A percentile compares a stretch with the other conserved stretches of the same genome.
phyloP scores from a whole-genome alignment of 2,113 vertebrate genomes.

The Gracilinanus agilis region DNA sequence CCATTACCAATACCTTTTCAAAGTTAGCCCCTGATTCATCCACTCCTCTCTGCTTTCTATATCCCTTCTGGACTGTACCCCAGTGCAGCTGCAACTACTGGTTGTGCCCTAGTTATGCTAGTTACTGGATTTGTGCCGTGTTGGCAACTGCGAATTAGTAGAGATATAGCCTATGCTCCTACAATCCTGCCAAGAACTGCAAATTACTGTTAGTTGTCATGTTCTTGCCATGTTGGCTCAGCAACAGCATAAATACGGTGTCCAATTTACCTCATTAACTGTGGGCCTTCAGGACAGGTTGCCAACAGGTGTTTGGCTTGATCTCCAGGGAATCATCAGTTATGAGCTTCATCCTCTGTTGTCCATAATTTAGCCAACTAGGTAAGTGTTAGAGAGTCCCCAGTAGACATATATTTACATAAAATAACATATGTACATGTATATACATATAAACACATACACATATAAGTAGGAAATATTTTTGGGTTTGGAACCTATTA shows the following conservation, averaged over 20 bases:
- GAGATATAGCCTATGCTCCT: neutral
- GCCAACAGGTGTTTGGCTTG: neutral
- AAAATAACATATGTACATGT: no score
- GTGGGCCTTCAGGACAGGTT: neutral
- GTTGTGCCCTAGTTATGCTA: neutral
- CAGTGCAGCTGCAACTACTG: neutral
- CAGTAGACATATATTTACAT: neutral
- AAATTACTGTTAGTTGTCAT: neutral
- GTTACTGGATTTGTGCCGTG: neutral
- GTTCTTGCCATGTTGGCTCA: neutral
- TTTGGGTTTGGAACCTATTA: neutral
- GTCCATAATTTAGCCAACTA: neutral
- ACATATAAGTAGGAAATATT: neutral
- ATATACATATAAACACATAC: neutral
- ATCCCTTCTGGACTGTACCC: neutral
- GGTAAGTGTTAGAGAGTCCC: neutral
- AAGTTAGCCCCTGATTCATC: neutral
- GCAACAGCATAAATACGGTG: neutral
- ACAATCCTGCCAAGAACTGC: neutral
- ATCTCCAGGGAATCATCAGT: neutral
- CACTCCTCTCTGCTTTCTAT: neutral
- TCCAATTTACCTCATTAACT: neutral
- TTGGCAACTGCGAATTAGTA: neutral
- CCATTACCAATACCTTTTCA: neutral
- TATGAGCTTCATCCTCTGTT: neutral